Conservation (phyloP, 2,113 vertebrate genomes). For the Symphodus melops region DNA sequence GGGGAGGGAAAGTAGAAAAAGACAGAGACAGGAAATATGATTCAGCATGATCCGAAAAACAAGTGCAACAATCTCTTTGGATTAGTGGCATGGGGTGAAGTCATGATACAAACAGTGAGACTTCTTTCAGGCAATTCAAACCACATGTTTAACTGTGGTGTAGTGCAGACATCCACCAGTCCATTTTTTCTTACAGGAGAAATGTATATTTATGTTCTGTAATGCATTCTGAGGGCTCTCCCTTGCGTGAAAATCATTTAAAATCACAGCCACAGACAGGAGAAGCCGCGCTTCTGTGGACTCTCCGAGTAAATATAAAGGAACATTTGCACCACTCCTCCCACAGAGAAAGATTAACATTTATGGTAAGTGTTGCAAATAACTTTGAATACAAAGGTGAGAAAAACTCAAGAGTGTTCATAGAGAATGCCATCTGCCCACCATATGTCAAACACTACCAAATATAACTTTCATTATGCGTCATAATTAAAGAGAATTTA, state of each 20-base stretch:
- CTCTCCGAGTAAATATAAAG: not conserved
- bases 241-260: not conserved
- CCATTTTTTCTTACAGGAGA: not conserved
- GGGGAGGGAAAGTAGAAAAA: no score
- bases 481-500: no score
- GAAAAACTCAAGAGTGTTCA: not conserved
- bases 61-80: slow-evolving; percentile 38
- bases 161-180: slow-evolving; percentile 6
- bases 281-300: no score
- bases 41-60: slow-evolving; percentile 13
- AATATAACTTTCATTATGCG: not conserved
- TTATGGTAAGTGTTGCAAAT: slow-evolving; percentile 3
- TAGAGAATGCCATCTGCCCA: slow-evolving; percentile 3
- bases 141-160: slow-evolving; percentile 5
- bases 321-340: slow-evolving; percentile 10
- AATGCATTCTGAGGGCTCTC: not conserved
- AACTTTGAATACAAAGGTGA: not conserved
- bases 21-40: not conserved
- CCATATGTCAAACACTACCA: not conserved
- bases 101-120: slow-evolving; percentile 33
- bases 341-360: slow-evolving; percentile 1
- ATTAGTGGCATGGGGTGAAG: slow-evolving; percentile 36
- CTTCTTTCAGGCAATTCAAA: slow-evolving; percentile 52
- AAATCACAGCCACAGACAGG: no score
- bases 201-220: not conserved